Percentiles rank a stretch among this genome's conserved stretches.
Evolutionary conservation across 1,140 invertebrate genomes (phyloP).

Genomic region (Bombyx mori): DNA sequence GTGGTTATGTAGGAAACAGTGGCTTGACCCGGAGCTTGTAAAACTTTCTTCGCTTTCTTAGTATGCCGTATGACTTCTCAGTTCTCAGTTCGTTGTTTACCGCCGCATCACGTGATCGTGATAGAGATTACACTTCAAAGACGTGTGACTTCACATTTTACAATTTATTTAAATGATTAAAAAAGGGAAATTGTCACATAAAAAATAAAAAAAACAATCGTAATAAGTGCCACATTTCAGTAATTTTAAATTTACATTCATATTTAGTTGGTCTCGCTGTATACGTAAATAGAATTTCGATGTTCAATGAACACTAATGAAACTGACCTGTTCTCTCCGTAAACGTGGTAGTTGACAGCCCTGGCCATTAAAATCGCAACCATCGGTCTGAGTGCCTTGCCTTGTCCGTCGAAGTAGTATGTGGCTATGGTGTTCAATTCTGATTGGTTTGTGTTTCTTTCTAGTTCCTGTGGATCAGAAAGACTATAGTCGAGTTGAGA

Average conservation of each 20-base stretch:
- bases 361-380: constrained; percentile 92
- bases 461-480: constrained; percentile 78
- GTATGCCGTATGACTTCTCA: not conserved
- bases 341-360: constrained; percentile 91
- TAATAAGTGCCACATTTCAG: too few species aligned
- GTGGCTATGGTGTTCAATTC: constrained; percentile 90
- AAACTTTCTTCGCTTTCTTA: constrained; percentile 18
- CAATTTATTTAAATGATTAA: too few species aligned
- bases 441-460: constrained; percentile 82
- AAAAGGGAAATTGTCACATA: too few species aligned
- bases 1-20: not conserved
- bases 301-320: not conserved
- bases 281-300: too few species aligned
- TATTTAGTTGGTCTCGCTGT: too few species aligned
- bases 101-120: too few species aligned
- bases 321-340: constrained; percentile 84
- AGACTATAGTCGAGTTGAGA: constrained; percentile 42
- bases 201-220: too few species aligned
- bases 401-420: constrained; percentile 97
- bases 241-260: too few species aligned
- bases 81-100: too few species aligned
- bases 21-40: constrained; percentile 4
- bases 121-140: too few species aligned
- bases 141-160: too few species aligned
- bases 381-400: constrained; percentile 95